A percentile compares a stretch with the other conserved stretches of the same genome.
Conservation (phyloP, 1,140 invertebrate species). For the Brevipalpus yothersi region DNA sequence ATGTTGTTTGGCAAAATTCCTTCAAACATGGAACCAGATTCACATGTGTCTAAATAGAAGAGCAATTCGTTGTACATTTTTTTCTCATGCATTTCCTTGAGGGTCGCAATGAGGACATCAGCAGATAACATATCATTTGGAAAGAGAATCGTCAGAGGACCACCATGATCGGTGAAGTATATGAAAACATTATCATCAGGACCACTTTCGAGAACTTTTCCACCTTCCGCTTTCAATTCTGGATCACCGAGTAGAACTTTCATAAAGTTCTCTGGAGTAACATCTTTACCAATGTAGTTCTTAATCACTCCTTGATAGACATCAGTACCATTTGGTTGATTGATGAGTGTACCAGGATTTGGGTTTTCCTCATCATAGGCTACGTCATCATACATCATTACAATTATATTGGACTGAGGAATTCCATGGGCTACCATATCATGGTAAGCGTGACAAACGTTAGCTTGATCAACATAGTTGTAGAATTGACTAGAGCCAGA, state of each 20-base stretch:
- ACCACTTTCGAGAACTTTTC: constrained; percentile 25
- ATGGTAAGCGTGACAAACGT: constrained; percentile 36
- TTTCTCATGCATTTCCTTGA: constrained; percentile 22
- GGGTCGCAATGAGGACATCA: constrained; percentile 16
- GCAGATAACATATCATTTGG: constrained; percentile 22
- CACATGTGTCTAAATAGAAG: constrained; percentile 38
- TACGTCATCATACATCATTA: constrained; percentile 39
- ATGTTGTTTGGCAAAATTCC: constrained; percentile 27
- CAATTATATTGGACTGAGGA: constrained; percentile 30
- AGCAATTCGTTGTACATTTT: constrained; percentile 26
- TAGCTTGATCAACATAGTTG: constrained; percentile 38
- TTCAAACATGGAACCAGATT: constrained; percentile 40
- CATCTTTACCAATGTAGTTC: constrained; percentile 26
- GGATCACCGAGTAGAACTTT: constrained; percentile 28
- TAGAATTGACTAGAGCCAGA: constrained; percentile 27
- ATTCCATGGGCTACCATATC: constrained; percentile 30
- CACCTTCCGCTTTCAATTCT: constrained; percentile 1
- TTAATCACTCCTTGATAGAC: constrained; percentile 31
- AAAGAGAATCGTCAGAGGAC: constrained; percentile 30
- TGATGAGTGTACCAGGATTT: constrained; percentile 29
- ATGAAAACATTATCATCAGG: constrained; percentile 34
- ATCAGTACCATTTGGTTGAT: constrained; percentile 29
- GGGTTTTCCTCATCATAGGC: constrained; percentile 30
- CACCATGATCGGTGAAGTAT: constrained; percentile 39
- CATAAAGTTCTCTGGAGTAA: constrained; percentile 28